Percentiles rank a stretch among this genome's conserved stretches.
These are phyloP conservation scores for Bombus polaris DNA, from an alignment of 1,140 invertebrate species.

Conservation along the genomic window DNA sequence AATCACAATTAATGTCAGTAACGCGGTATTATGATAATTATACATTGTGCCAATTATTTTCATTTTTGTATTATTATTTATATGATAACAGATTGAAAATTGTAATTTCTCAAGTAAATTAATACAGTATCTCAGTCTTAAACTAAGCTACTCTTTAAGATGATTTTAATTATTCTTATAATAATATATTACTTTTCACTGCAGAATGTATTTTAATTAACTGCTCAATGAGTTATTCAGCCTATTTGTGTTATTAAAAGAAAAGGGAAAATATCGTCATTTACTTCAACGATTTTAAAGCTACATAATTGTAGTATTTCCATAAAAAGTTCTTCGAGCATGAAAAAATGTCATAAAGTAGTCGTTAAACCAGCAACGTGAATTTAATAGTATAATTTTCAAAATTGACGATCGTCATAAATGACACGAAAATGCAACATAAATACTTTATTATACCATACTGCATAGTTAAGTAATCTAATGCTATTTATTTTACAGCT, in stretches of 20 bases:
- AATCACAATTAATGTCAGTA: not conserved
- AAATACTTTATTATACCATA: not conserved
- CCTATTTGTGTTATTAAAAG: not conserved
- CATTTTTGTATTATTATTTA: not conserved
- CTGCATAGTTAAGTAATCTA: not conserved
- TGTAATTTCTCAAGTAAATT: not conserved
- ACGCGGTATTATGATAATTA: not conserved
- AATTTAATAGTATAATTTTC: not conserved
- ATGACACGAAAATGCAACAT: not conserved
- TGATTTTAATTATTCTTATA: too few relatives aligned
- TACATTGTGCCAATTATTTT: too few relatives aligned
- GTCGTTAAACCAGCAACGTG: not conserved
- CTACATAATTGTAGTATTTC: too few relatives aligned
- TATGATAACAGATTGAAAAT: not conserved
- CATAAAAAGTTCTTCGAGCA: not conserved
- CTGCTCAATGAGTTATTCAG: not conserved
- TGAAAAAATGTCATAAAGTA: not conserved
- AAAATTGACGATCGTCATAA: not conserved
- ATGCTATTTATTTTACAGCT: not conserved
- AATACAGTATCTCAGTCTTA: too few relatives aligned
- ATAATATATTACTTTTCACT: too few relatives aligned
- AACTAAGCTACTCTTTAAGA: too few relatives aligned
- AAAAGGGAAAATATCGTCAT: not conserved
- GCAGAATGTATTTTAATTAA: not conserved
- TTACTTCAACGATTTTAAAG: not conserved